Evolutionary conservation across 1,140 invertebrate species (phyloP).

Genomic region (Hestina assimilis): DNA sequence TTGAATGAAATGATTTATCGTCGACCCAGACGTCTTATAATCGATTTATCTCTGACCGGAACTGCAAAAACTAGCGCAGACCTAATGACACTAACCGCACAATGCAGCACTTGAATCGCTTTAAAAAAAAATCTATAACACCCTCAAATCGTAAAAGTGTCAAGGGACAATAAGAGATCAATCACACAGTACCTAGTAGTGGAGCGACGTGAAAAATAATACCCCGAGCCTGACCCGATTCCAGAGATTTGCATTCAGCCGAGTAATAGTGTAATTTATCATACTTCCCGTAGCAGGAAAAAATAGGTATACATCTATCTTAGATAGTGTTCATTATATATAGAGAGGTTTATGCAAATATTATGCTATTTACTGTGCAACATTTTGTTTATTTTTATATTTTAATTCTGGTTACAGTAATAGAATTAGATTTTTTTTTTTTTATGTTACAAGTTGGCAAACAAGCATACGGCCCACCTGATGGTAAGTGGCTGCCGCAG

Average conservation of each 20-base stretch:
- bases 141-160: conserved; percentile 65
- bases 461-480: no score
- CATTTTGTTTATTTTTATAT: neutral
- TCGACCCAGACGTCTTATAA: conserved; percentile 26
- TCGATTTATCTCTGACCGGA: conserved; percentile 65
- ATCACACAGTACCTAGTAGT: conserved; percentile 63
- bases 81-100: conserved; percentile 45
- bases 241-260: conserved; percentile 71
- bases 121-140: conserved; percentile 62
- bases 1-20: conserved; percentile 32
- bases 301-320: conserved; percentile 7
- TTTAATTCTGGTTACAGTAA: no score
- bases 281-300: conserved; percentile 39
- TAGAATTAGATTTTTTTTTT: no score
- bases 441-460: no score
- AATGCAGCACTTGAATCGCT: conserved; percentile 44
- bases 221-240: conserved; percentile 67
- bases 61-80: conserved; percentile 57
- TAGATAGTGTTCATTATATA: neutral
- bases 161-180: conserved; percentile 70
- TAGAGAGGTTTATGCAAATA: neutral
- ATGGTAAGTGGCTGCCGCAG: no score
- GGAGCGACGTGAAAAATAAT: conserved; percentile 68
- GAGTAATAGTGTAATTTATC: conserved; percentile 62
- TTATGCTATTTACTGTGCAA: no score